Percentiles rank a stretch among this genome's conserved stretches.
These are phyloP conservation scores for Catharus minimus DNA, from an alignment of 2,113 vertebrate genomes.

Conservation along the genomic window DNA sequence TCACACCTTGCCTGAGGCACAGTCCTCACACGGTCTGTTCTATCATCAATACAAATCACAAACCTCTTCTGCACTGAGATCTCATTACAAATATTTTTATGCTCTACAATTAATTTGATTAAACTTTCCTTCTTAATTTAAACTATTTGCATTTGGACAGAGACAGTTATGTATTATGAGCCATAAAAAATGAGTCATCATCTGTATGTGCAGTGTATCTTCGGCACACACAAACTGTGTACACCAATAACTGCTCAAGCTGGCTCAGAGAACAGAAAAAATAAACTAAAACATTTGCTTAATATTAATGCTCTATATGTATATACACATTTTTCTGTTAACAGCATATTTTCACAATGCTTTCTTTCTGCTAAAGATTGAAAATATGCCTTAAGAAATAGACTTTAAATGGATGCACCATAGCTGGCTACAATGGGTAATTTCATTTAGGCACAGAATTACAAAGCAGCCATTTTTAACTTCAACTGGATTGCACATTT, in stretches of 20 bases:
- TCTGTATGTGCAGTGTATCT: not conserved
- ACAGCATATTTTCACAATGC: not conserved
- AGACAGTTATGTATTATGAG: not conserved
- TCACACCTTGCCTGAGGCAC: not conserved
- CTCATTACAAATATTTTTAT: conserved; percentile 14
- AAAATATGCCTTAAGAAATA: not conserved
- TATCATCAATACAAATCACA: not conserved
- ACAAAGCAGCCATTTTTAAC: conserved; percentile 52
- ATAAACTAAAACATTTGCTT: conserved; percentile 16
- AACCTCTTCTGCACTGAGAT: not conserved
- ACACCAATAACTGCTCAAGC: not conserved
- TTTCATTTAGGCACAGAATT: conserved; percentile 49
- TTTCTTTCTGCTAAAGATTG: conserved; percentile 24
- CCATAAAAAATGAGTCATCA: not conserved
- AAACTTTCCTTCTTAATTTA: conserved; percentile 29
- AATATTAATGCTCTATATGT: not conserved
- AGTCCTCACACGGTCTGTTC: not conserved
- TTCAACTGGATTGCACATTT: conserved; percentile 53
- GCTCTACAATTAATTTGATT: conserved; percentile 19
- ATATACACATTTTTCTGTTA: not conserved
- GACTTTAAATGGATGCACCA: conserved; percentile 15
- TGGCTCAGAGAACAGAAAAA: not conserved
- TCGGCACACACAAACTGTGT: not conserved
- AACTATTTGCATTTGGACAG: conserved; percentile 28
- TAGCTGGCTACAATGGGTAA: conserved; percentile 37